A percentile compares a stretch with the other conserved stretches of the same genome.
These are phyloP conservation scores for Amaurobius ferox DNA, from an alignment of 2,888 invertebrate genomes.

Conservation along the genomic window DNA sequence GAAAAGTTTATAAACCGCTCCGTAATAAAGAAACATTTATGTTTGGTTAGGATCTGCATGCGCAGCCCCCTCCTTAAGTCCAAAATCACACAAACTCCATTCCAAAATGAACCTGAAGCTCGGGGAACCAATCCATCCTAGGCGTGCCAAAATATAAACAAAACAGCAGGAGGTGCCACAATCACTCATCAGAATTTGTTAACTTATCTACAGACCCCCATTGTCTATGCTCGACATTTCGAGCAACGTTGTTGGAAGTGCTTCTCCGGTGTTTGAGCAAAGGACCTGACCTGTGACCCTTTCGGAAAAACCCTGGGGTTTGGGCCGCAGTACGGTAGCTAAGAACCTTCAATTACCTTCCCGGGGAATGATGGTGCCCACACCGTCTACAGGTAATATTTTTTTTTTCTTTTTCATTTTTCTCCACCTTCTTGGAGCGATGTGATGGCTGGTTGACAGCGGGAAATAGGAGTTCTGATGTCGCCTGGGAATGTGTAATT, in stretches of 20 bases:
- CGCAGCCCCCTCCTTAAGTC: too few species aligned
- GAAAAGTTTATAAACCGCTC: too few species aligned
- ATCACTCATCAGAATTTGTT: background rate
- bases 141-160: background rate
- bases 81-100: too few species aligned
- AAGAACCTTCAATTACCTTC: slow-evolving; percentile 51
- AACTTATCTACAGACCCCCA: background rate
- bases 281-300: slow-evolving; percentile 38
- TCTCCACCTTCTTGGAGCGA: background rate
- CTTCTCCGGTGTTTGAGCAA: slow-evolving; percentile 26
- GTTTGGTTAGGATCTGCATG: too few species aligned
- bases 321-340: slow-evolving; percentile 33
- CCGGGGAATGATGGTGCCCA: background rate
- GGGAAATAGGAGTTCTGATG: slow-evolving; percentile 18
- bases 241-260: background rate
- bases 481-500: slow-evolving; percentile 30
- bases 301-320: slow-evolving; percentile 33
- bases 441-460: slow-evolving; percentile 2
- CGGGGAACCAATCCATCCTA: background rate
- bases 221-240: background rate
- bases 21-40: too few species aligned
- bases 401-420: slow-evolving; percentile 14
- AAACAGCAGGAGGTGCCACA: background rate
- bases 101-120: background rate
- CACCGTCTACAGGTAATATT: background rate